Conservation (phyloP, 2,113 vertebrate species). For the Pipra filicauda region DNA sequence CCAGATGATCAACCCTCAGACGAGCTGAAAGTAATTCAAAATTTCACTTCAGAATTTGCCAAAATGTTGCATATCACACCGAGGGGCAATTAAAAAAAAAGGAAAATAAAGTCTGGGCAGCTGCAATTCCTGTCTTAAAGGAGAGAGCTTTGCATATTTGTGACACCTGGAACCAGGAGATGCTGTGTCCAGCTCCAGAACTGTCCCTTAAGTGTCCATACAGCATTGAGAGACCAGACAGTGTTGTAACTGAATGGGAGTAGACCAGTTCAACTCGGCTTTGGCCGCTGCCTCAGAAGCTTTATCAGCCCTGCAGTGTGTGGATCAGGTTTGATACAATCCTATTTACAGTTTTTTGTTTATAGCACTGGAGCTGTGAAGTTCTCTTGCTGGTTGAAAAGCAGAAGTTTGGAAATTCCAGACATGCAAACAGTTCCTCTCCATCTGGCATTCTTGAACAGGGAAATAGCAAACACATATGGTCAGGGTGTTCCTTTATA, state of each 20-base stretch:
- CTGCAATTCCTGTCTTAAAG: neutral
- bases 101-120: neutral
- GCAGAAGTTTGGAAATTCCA: slow-evolving; percentile 11
- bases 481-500: neutral
- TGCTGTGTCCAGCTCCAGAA: neutral
- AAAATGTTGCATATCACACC: neutral
- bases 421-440: neutral
- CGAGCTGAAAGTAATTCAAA: neutral
- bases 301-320: neutral
- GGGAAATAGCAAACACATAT: neutral
- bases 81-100: neutral
- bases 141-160: neutral
- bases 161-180: neutral
- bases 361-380: neutral
- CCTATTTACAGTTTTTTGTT: slow-evolving; percentile 14
- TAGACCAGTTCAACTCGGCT: neutral
- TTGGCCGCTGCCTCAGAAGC: neutral
- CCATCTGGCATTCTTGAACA: neutral
- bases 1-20: neutral
- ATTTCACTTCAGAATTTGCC: neutral
- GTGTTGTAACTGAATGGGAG: neutral
- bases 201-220: neutral
- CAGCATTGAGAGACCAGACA: neutral
- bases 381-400: neutral
- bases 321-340: neutral